These are phyloP conservation scores for Hydrolagus colliei DNA, from an alignment of 2,797 vertebrate species.

Conservation along the genomic window DNA sequence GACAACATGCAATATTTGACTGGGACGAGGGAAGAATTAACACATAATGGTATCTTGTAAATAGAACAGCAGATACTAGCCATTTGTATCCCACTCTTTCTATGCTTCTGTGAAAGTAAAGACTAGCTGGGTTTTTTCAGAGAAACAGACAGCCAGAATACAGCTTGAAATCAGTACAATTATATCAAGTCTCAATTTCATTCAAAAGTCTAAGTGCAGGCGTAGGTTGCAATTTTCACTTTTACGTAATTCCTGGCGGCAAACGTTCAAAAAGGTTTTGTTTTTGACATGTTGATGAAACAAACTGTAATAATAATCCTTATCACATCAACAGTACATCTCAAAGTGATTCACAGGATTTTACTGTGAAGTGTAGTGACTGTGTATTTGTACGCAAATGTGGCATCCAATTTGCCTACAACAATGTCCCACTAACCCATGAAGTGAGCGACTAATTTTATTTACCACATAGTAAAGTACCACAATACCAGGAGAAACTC, in stretches of 20 bases:
- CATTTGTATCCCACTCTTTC: neutral
- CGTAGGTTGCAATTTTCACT: neutral
- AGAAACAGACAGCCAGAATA: too few species aligned
- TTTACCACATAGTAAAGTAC: too few species aligned
- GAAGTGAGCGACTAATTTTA: too few species aligned
- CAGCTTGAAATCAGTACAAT: neutral
- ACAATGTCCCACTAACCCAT: too few species aligned
- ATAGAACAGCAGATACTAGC: neutral
- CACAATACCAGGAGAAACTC: too few species aligned
- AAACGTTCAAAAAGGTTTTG: neutral
- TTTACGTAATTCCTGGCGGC: neutral
- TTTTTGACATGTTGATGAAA: neutral
- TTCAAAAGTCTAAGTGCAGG: neutral
- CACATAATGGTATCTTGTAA: neutral
- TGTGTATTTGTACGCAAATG: too few species aligned
- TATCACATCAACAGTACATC: neutral
- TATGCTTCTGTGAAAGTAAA: neutral
- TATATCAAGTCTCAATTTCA: neutral
- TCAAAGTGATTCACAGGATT: neutral
- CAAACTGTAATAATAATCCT: neutral
- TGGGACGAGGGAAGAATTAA: neutral
- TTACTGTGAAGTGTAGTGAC: too few species aligned
- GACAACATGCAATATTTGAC: neutral
- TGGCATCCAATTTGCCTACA: too few species aligned
- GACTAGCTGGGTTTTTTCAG: neutral